phyloP scores from a whole-genome alignment of 2,113 vertebrate species.

The Dinomys branickii region DNA sequence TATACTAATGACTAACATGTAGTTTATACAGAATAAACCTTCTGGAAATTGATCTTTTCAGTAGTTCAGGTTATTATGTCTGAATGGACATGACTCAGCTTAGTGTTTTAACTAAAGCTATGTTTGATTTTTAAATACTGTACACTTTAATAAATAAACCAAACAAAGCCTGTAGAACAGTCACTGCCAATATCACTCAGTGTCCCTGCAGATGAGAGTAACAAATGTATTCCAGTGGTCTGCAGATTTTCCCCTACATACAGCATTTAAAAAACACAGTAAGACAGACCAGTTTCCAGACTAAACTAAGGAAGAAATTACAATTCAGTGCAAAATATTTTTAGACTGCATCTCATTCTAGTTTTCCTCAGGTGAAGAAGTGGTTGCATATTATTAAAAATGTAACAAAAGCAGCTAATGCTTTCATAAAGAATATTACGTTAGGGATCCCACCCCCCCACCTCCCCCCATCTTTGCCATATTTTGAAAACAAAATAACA shows the following conservation, averaged over 20 bases:
- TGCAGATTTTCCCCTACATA: conserved; percentile 90
- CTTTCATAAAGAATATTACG: conserved; percentile 94
- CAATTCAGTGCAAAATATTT: conserved; percentile 99
- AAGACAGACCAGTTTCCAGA: conserved; percentile 97
- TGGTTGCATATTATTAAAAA: conserved; percentile 99
- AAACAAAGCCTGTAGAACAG: conserved; percentile 97
- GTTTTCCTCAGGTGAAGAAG: conserved; percentile 95
- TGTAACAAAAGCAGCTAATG: conserved; percentile 99
- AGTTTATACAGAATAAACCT: conserved; percentile 93
- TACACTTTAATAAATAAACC: conserved; percentile 99
- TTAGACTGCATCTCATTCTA: conserved; percentile 95
- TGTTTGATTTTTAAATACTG: conserved; percentile 99
- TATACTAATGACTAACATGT: conserved; percentile 92
- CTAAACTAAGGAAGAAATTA: conserved; percentile 95
- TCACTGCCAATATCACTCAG: conserved; percentile 93
- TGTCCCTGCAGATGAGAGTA: conserved; percentile 93
- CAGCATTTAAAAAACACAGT: conserved; percentile 92
- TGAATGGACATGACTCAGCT: conserved; percentile 93
- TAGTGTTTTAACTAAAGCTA: conserved; percentile 96
- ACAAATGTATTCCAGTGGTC: conserved; percentile 90
- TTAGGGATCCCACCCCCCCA: conserved; percentile 90
- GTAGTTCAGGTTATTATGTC: conserved; percentile 96
- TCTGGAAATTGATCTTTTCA: conserved; percentile 98
- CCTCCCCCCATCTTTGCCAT: conserved; percentile 88
- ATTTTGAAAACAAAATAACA: conserved; percentile 94